Base-by-base conservation (phyloP, 1,140 invertebrate genomes). In the Megalonaias nervosa region DNA sequence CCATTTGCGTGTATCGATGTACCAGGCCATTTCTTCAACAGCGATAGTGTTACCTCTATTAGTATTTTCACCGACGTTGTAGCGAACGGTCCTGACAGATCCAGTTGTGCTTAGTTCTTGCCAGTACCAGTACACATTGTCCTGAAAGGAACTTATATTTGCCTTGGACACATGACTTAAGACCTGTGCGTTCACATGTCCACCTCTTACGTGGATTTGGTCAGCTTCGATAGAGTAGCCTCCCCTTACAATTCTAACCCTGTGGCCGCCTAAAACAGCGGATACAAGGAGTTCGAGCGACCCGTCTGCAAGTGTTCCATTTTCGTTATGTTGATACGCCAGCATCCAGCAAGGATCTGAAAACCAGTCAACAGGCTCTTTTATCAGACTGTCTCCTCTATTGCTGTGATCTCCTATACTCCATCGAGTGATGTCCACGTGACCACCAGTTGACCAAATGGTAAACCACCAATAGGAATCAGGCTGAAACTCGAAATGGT, bases 91-190 rank as follows among this genome's bases (percentile, higher is more conserved):
- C 6, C 65, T 69, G 26, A 73, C 76, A 2, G 71, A 73, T 15
- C 76, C 76, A 14, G 76, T 78, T 13, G 76, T 78, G 5, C 71
- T 72, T 19, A 78, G 66, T 17, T 73, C 71, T 11, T 71, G 70
- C 76, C 76, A 78, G 55, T 78, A 71, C 76, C 76, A 78, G 23
- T 73, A 78, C 9, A 78, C 76, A 38, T 78, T 71, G 38, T 78
- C 76, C 0, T 71, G 73, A 55, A 78, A 78, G 12, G 62, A 31
- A 62, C 69, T 73, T 57, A 78, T 19, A 55, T 78, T 70, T 61
- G 73, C 71, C 61, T 78, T 78, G 4, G 76, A 78, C 73, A 71
- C 76, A 19, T 73, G 76, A 58, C 71, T 69, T 9, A 78, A 38
- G 57, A 78, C 69, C 60, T 78, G 57, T 6, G 76, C 76, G 31